phyloP scores from a whole-genome alignment of 2,888 invertebrate genomes.

The Andrena camellia region DNA sequence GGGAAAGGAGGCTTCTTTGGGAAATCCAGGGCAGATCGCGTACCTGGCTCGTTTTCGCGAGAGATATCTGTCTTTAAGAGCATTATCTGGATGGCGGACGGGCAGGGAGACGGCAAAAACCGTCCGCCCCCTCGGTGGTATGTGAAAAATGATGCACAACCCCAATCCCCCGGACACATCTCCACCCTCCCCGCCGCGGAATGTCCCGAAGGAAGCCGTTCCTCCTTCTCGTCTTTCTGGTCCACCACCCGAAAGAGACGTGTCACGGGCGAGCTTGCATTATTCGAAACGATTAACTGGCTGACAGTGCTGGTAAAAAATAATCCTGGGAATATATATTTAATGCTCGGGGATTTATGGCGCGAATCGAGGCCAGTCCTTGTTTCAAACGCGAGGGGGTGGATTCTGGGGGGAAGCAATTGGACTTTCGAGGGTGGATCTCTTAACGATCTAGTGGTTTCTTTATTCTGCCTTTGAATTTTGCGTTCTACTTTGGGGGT shows the following conservation, averaged over 20 bases:
- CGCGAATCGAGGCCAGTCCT: slow-evolving; percentile 9
- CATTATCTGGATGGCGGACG: slow-evolving; percentile 82
- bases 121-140: slow-evolving; percentile 83
- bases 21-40: slow-evolving; percentile 31
- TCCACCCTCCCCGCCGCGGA: slow-evolving; percentile 72
- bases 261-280: slow-evolving; percentile 77
- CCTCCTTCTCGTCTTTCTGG: slow-evolving; percentile 69
- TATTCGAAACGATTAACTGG: slow-evolving; percentile 79
- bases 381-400: background rate
- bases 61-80: slow-evolving; percentile 84
- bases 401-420: background rate
- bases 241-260: slow-evolving; percentile 66
- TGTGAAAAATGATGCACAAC: slow-evolving; percentile 85
- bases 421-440: background rate
- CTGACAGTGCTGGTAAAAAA: slow-evolving; percentile 77
- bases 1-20: background rate
- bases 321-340: slow-evolving; percentile 62
- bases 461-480: background rate
- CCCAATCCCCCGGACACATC: slow-evolving; percentile 78
- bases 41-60: slow-evolving; percentile 76
- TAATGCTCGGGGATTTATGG: slow-evolving; percentile 50
- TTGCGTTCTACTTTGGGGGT: too few species aligned
- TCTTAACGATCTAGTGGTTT: background rate
- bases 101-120: slow-evolving; percentile 80
- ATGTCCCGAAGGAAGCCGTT: slow-evolving; percentile 80